phyloP scores from a whole-genome alignment of 2,797 vertebrate species.

The Manis pentadactyla region DNA sequence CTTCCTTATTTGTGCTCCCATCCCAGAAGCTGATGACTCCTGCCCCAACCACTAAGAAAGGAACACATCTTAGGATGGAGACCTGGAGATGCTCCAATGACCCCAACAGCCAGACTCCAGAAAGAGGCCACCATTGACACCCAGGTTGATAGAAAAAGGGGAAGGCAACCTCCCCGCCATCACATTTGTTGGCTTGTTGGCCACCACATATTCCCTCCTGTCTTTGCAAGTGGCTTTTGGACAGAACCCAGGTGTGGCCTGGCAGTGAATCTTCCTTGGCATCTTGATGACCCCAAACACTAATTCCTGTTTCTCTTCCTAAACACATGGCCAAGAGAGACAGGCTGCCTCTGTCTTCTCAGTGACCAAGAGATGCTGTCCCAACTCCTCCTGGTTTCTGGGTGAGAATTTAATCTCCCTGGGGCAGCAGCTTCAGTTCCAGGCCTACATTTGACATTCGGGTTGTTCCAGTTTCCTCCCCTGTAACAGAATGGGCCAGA shows the following conservation, averaged over 20 bases:
- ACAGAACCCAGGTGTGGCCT: conserved; percentile 35
- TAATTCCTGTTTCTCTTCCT: conserved; percentile 48
- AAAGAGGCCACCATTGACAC: not conserved
- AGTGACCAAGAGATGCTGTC: not conserved
- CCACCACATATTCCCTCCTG: not conserved
- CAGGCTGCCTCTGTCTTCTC: conserved; percentile 44
- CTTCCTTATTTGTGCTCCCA: conserved; percentile 70
- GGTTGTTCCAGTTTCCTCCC: not conserved
- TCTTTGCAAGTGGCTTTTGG: conserved; percentile 46
- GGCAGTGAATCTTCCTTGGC: conserved; percentile 12
- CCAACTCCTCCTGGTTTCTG: not conserved
- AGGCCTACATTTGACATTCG: not conserved
- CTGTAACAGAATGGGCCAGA: not conserved
- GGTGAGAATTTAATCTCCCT: not conserved
- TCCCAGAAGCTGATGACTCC: conserved; percentile 70
- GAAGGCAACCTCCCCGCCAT: not conserved
- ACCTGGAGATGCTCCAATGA: conserved; percentile 7
- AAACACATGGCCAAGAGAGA: not conserved
- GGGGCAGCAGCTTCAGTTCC: not conserved
- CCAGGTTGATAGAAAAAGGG: not conserved
- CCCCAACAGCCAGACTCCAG: not conserved
- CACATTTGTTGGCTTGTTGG: not conserved
- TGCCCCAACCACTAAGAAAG: conserved; percentile 75
- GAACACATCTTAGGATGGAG: conserved; percentile 76
- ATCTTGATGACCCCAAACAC: conserved; percentile 18